These are phyloP conservation scores for Aspidoscelis tigris DNA, from an alignment of 2,113 vertebrate species.

Conservation along the genomic window DNA sequence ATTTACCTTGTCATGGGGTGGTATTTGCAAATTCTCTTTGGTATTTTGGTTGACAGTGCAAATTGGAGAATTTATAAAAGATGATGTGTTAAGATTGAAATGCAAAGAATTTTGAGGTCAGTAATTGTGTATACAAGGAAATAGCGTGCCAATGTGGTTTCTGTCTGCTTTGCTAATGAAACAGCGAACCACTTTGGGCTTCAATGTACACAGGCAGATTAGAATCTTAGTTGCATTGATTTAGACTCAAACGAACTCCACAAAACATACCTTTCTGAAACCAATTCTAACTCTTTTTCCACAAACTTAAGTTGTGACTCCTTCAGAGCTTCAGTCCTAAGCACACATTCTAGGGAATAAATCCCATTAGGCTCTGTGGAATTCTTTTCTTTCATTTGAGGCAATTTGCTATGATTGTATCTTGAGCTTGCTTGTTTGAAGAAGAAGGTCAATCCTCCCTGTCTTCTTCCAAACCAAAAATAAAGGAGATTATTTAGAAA, in stretches of 20 bases:
- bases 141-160: constrained; percentile 24
- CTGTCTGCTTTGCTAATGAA: constrained; percentile 25
- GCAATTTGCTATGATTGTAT: neutral
- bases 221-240: constrained; percentile 32
- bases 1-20: constrained; percentile 50
- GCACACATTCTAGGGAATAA: neutral
- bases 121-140: constrained; percentile 34
- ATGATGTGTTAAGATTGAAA: constrained; percentile 27
- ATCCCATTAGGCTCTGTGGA: neutral
- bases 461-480: neutral
- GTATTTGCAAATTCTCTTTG: constrained; percentile 23
- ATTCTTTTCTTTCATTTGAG: neutral
- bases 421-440: neutral
- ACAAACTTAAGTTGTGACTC: neutral
- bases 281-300: neutral
- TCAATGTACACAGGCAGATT: constrained; percentile 24
- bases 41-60: constrained; percentile 34
- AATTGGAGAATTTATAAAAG: constrained; percentile 39
- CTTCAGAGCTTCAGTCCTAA: neutral
- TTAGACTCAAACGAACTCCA: constrained; percentile 22
- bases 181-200: constrained; percentile 40
- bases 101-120: constrained; percentile 1
- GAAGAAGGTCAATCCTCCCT: neutral
- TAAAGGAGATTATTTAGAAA: neutral
- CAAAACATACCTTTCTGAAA: neutral